Base-by-base conservation (phyloP, 2,888 invertebrate species). In the Ctenicera cuprea region DNA sequence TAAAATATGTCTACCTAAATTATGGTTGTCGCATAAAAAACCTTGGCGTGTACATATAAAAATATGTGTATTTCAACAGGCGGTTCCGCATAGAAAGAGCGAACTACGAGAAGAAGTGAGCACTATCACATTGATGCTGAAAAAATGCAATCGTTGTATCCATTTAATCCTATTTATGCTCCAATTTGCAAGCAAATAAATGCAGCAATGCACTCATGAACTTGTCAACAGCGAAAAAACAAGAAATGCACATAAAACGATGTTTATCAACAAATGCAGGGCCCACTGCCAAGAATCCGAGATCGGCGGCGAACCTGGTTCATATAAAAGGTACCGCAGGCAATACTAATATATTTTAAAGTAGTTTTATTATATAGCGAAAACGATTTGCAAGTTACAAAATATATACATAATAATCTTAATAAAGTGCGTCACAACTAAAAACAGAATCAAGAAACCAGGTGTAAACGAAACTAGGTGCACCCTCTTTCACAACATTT, bases 241-340 rank as follows among this genome's bases (percentile, higher is more conserved):
- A 65, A 63, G 70, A 70, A 65, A 74, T 74, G 74, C 74, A 74
- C 62, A 71, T 66, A 74, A 74, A 74, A 37, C 57, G 38, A 50
- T 74, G 74, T 74, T 74, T 70, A 74, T 74, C 74, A 74, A 74
- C 74, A 74, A 74, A 74, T 70, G 52, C 45, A 37, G n/a, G 43
- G 69, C 20, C 37, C 59, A 41, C 45, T 74, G 74, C 74, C 74
- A 74, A 74, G 74, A 74, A 74, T 74, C 52, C 48, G 16, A 26
- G 43, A 65, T 9, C 41, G 30, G 54, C 26, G 11, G 30, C 48
- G 22, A 57, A 57, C 48, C 16, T 38, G 62, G 43, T 38, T 20
- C 12, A 14, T 50, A 69, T 69, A 69, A 69, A 69, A 61, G 37
- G 33, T 1, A 9, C 37, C 26, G 9, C 48, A 26, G 48, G 33